Evolutionary conservation across 2,797 vertebrate genomes (phyloP).

Genomic region (Sebastes baramenuke): DNA sequence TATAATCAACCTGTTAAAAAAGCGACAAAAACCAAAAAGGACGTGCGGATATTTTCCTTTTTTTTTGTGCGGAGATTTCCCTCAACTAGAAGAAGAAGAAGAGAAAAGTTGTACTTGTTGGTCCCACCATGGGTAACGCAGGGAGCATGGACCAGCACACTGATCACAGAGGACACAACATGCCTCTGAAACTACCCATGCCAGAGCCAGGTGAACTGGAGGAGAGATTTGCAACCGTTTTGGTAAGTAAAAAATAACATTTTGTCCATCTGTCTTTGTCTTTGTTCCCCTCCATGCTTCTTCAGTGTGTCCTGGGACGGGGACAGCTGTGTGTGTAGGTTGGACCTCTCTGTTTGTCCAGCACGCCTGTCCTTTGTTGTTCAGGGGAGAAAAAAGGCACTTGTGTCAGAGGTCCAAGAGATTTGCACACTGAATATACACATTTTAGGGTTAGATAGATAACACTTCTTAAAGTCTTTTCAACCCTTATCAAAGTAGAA

Average conservation of each 20-base stretch:
- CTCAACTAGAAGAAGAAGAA: constrained; percentile 21
- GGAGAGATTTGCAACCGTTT: constrained; percentile 93
- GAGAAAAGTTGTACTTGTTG: constrained; percentile 43
- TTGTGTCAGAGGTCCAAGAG: background rate
- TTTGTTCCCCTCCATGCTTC: constrained; percentile 63
- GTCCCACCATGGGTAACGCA: constrained; percentile 90
- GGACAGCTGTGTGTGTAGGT: constrained; percentile 72
- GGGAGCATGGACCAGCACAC: constrained; percentile 95
- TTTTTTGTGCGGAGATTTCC: constrained; percentile 7
- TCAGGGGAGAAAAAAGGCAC: background rate
- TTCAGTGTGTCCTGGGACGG: constrained; percentile 53
- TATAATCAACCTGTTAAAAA: constrained; percentile 1
- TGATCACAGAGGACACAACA: constrained; percentile 90
- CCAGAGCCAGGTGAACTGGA: constrained; percentile 94
- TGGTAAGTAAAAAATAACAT: constrained; percentile 84
- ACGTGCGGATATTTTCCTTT: constrained; percentile 23
- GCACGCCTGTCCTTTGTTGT: constrained; percentile 65
- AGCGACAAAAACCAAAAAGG: constrained; percentile 16
- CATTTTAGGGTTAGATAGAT: background rate
- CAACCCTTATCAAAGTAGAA: background rate
- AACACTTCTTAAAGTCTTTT: background rate
- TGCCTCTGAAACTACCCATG: constrained; percentile 95
- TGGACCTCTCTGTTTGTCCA: constrained; percentile 55
- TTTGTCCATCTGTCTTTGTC: constrained; percentile 28
- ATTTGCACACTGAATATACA: background rate